These are phyloP conservation scores for Heliopora coerulea DNA, from an alignment of 92 coral and sea anemone species.

Conservation along the genomic window DNA sequence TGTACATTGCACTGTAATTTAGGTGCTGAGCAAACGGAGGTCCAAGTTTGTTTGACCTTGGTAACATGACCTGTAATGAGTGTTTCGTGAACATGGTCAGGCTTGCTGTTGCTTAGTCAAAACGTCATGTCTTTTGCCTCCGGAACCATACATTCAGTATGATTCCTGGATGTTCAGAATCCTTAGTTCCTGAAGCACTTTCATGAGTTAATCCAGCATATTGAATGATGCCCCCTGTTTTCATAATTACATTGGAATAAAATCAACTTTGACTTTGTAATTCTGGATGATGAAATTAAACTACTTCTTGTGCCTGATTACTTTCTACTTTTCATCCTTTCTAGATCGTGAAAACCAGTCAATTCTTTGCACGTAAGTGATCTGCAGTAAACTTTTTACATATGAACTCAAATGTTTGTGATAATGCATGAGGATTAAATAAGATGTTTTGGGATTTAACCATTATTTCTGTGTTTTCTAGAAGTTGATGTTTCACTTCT, in stretches of 20 bases:
- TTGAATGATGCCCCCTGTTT: not conserved
- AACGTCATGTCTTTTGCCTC: not conserved
- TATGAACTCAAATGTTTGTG: too few relatives aligned
- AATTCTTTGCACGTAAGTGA: slow-evolving; percentile 99
- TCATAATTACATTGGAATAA: not conserved
- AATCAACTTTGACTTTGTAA: not conserved
- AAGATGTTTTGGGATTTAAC: not conserved
- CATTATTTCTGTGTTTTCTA: too few relatives aligned
- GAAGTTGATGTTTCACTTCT: too few relatives aligned
- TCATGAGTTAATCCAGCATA: not conserved
- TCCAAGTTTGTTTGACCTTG: not conserved
- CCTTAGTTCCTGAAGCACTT: not conserved
- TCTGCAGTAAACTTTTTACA: too few relatives aligned
- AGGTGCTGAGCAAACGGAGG: not conserved
- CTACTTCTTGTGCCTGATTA: not conserved
- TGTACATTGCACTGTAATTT: too few relatives aligned
- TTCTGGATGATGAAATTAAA: not conserved
- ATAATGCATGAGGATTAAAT: not conserved
- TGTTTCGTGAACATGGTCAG: not conserved
- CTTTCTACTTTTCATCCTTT: slow-evolving; percentile 9
- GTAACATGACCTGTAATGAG: not conserved
- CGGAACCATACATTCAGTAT: not conserved
- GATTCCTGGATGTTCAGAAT: not conserved
- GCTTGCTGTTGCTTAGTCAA: not conserved
- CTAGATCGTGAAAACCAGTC: slow-evolving; percentile 98